Percentiles rank a stretch among this genome's conserved stretches.
Evolutionary conservation across 2,888 invertebrate genomes (phyloP).

Genomic region (Archips crataeganus): DNA sequence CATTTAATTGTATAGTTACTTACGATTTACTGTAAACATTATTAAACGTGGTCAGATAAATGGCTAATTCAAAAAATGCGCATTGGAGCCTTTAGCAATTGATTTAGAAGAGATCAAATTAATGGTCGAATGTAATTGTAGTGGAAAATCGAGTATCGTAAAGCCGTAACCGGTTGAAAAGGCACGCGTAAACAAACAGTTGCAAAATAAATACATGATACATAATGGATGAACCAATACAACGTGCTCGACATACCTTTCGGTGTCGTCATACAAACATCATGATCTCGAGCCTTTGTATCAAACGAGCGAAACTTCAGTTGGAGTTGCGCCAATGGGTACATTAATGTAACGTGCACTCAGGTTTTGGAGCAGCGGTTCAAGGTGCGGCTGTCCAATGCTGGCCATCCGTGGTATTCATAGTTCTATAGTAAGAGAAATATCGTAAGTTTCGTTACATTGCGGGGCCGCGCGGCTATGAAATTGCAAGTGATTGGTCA

Average conservation of each 20-base stretch:
- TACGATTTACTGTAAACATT: too few species aligned
- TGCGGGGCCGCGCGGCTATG: too few species aligned
- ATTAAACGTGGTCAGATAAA: too few species aligned
- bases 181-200: neutral
- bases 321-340: slow-evolving; percentile 12
- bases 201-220: neutral
- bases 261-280: slow-evolving; percentile 6
- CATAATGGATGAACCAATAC: neutral
- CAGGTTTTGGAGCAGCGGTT: neutral
- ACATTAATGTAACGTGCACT: slow-evolving; percentile 15
- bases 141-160: neutral
- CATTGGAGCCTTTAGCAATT: neutral
- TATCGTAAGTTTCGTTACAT: too few species aligned
- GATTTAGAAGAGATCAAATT: neutral
- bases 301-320: neutral
- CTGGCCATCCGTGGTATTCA: slow-evolving; percentile 1
- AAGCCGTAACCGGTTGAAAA: neutral
- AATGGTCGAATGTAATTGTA: too few species aligned
- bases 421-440: neutral
- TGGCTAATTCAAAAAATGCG: neutral
- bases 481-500: too few species aligned
- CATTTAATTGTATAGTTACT: too few species aligned
- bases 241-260: slow-evolving; percentile 11
- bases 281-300: slow-evolving; percentile 15
- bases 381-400: neutral